phyloP scores from a whole-genome alignment of 2,888 invertebrate genomes.

The Andricus quercusramuli region DNA sequence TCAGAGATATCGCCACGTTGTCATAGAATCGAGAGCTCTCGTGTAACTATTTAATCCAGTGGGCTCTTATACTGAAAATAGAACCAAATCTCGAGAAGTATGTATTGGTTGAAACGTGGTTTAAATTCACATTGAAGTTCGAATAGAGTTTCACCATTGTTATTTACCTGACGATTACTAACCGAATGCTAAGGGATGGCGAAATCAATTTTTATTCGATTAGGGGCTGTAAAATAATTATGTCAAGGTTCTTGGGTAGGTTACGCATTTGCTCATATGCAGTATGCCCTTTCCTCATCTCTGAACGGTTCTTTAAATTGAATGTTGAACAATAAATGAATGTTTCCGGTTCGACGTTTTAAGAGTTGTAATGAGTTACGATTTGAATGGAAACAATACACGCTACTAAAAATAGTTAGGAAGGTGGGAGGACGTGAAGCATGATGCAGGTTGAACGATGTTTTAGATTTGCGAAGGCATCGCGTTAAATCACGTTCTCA shows the following conservation, averaged over 20 bases:
- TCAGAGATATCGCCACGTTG: conserved; percentile 10
- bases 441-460: neutral
- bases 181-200: no score
- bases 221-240: no score
- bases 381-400: neutral
- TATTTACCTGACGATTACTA: no score
- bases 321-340: no score
- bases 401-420: neutral
- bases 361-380: no score
- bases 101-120: neutral
- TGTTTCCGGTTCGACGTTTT: no score
- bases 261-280: no score
- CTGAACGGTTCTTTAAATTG: no score
- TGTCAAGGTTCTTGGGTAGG: no score
- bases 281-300: no score
- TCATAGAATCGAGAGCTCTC: conserved; percentile 3
- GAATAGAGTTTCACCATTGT: neutral
- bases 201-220: no score
- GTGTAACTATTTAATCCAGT: conserved; percentile 1
- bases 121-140: conserved; percentile 24
- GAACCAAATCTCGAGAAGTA: neutral
- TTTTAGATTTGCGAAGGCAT: conserved; percentile 19
- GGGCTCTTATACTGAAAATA: neutral
- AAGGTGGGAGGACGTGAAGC: neutral
- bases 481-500: conserved; percentile 43